phyloP scores from a whole-genome alignment of 2,797 vertebrate species.

The Micropoecilia bifurca region DNA sequence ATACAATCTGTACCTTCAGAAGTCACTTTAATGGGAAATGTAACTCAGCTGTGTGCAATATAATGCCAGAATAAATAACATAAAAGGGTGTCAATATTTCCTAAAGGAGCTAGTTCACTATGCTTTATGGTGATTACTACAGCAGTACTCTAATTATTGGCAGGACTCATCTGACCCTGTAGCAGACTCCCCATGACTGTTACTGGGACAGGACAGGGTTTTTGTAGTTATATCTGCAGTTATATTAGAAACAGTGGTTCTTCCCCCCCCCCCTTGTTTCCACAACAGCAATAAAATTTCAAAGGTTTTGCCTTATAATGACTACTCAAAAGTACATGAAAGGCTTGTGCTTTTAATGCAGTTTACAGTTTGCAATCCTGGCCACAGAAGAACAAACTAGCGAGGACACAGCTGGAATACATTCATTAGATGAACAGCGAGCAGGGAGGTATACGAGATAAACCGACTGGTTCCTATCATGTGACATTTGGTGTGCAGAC shows the following conservation, averaged over 20 bases:
- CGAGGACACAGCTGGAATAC: conserved; percentile 13
- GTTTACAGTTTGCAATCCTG: conserved; percentile 4
- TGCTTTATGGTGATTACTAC: background rate
- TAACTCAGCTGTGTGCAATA: background rate
- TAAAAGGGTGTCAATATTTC: background rate
- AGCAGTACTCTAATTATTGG: background rate
- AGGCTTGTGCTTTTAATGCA: conserved; percentile 2
- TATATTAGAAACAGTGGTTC: background rate
- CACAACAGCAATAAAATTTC: background rate
- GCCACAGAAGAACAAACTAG: conserved; percentile 25
- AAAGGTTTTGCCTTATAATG: background rate
- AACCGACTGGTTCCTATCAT: conserved; percentile 49
- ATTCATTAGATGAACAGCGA: conserved; percentile 23
- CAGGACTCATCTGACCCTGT: background rate
- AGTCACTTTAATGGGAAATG: background rate
- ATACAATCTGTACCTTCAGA: background rate
- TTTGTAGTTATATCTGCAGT: background rate
- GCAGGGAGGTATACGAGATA: conserved; percentile 14
- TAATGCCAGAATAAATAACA: background rate
- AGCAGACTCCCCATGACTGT: background rate
- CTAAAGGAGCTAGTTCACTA: background rate
- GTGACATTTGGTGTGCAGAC: conserved; percentile 57
- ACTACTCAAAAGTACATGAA: conserved; percentile 3
- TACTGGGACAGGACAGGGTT: background rate
- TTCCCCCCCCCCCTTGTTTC: background rate